A percentile compares a stretch with the other conserved stretches of the same genome.
These are phyloP conservation scores for Drosophila borealis DNA, from an alignment of 2,888 invertebrate genomes.

Conservation along the genomic window DNA sequence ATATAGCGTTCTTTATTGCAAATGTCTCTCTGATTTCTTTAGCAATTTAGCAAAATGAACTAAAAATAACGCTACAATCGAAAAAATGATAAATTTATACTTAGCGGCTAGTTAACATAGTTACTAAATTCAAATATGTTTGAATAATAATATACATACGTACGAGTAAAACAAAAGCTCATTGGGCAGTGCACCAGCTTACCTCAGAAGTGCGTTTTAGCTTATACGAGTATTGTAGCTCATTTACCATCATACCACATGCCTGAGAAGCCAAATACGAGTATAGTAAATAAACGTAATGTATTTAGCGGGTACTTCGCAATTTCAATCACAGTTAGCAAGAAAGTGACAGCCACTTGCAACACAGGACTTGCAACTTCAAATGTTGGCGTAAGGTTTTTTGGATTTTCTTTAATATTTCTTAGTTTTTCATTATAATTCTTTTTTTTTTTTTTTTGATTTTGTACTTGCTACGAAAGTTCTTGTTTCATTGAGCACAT, in stretches of 20 bases:
- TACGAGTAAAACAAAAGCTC: conserved; percentile 52
- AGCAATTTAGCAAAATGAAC: conserved; percentile 7
- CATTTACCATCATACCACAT: conserved; percentile 76
- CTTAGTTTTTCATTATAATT: neutral
- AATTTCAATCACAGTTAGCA: conserved; percentile 61
- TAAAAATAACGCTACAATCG: conserved; percentile 28
- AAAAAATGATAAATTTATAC: conserved; percentile 3
- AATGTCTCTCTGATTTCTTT: conserved; percentile 22
- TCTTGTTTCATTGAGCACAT: conserved; percentile 73
- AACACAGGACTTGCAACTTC: conserved; percentile 60
- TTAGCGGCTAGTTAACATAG: conserved; percentile 42
- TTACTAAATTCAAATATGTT: conserved; percentile 24
- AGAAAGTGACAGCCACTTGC: conserved; percentile 70
- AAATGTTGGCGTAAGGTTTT: conserved; percentile 44
- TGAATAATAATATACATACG: conserved; percentile 41
- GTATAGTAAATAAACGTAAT: conserved; percentile 59
- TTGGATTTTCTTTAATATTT: conserved; percentile 8
- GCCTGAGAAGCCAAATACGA: conserved; percentile 74
- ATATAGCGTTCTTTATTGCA: too few species aligned
- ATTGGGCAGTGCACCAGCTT: conserved; percentile 75
- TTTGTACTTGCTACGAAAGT: conserved; percentile 67
- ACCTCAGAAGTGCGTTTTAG: conserved; percentile 73
- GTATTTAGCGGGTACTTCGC: conserved; percentile 56
- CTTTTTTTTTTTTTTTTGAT: conserved; percentile 17
- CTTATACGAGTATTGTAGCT: conserved; percentile 52